These are phyloP conservation scores for Pedetes capensis DNA, from an alignment of 2,113 vertebrate genomes.

Conservation along the genomic window DNA sequence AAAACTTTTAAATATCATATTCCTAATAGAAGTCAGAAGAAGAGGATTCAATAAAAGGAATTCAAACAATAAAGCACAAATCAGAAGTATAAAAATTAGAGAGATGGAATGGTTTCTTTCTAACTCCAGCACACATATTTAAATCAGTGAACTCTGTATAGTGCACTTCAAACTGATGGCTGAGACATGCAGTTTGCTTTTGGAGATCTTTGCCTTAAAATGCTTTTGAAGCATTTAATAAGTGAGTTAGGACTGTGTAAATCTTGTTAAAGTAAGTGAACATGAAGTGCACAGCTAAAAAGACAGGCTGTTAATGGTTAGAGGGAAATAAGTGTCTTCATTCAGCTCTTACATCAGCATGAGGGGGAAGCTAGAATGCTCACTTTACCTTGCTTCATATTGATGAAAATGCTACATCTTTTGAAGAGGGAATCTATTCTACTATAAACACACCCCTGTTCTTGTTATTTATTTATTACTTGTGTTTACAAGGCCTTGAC, in stretches of 20 bases:
- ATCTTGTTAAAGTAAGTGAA: constrained; percentile 45
- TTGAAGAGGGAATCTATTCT: not conserved
- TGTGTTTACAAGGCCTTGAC: not conserved
- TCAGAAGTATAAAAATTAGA: not conserved
- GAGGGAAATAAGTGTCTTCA: not conserved
- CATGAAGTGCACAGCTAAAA: not conserved
- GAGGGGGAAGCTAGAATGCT: not conserved
- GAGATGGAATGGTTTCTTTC: not conserved
- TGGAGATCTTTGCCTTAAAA: constrained; percentile 60
- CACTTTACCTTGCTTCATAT: accelerated
- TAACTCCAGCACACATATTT: not conserved
- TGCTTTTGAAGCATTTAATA: constrained; percentile 56
- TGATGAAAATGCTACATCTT: not conserved
- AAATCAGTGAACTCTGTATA: constrained; percentile 27
- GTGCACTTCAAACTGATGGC: constrained; percentile 28
- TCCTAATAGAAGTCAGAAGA: not conserved
- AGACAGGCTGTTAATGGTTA: not conserved
- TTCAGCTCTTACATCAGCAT: not conserved
- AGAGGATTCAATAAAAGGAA: not conserved
- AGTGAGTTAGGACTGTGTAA: constrained; percentile 25
- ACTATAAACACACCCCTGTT: not conserved
- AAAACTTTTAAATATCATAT: not conserved
- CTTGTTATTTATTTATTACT: not conserved
- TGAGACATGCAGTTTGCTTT: constrained; percentile 22
- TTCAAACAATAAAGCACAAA: constrained; percentile 30